phyloP scores from a whole-genome alignment of 2,888 invertebrate genomes.

The Omphaloscelis lunosa region DNA sequence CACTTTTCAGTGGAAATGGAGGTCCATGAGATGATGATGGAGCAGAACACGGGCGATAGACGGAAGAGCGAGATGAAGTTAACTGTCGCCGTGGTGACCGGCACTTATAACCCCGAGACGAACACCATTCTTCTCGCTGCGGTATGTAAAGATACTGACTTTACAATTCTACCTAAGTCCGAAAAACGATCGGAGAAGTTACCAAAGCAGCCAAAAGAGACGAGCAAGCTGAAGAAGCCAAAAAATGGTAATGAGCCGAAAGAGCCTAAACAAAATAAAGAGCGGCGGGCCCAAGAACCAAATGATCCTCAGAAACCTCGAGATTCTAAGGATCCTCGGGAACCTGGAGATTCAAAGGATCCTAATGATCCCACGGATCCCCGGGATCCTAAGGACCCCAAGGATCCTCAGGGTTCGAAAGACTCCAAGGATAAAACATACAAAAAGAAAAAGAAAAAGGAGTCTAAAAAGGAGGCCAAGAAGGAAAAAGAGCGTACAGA shows the following conservation, averaged over 20 bases:
- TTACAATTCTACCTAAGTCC: neutral
- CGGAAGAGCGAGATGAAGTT: neutral
- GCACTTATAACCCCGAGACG: constrained; percentile 5
- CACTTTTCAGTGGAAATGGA: constrained; percentile 10
- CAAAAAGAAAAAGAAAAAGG: neutral
- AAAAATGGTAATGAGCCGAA: neutral
- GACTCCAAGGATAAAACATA: neutral
- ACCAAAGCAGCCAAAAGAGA: neutral
- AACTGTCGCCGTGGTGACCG: constrained; percentile 18
- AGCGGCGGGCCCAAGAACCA: neutral
- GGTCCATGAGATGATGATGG: neutral
- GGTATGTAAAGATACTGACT: constrained; percentile 11
- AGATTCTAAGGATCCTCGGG: neutral
- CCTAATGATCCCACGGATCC: neutral
- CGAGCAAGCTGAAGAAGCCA: neutral
- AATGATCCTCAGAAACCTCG: neutral
- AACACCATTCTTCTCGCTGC: constrained; percentile 25
- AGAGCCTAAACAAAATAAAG: neutral
- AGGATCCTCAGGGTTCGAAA: neutral
- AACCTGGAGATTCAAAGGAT: neutral
- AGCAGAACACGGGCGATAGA: accelerated
- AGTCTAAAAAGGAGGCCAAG: neutral
- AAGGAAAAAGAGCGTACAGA: neutral
- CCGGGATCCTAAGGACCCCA: neutral
- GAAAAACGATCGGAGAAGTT: neutral